phyloP scores from a whole-genome alignment of 92 coral and sea anemone species.

The Epizoanthus ramosus region DNA sequence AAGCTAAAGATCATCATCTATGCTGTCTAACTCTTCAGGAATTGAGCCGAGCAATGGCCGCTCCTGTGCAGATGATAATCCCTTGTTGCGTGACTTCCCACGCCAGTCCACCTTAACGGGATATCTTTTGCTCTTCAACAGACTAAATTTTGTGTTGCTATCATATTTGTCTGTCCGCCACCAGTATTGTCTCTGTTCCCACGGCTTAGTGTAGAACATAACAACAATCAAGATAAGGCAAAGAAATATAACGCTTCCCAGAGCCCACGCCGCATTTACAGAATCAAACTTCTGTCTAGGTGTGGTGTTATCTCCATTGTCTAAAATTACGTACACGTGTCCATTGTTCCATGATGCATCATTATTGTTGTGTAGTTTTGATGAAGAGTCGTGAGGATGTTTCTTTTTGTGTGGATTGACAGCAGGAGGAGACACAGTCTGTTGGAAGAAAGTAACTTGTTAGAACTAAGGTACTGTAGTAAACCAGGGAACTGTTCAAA shows the following conservation, averaged over 20 bases:
- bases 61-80: constrained; percentile 61
- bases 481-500: no score
- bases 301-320: constrained; percentile 46
- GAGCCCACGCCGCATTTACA: constrained; percentile 97
- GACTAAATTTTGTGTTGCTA: constrained; percentile 84
- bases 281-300: constrained; percentile 75
- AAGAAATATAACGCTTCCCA: constrained; percentile 85
- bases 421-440: constrained; percentile 13
- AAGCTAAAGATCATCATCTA: constrained; percentile 61
- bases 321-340: constrained; percentile 61
- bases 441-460: not conserved
- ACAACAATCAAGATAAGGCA: constrained; percentile 74
- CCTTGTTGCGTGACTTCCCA: constrained; percentile 57
- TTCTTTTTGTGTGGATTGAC: constrained; percentile 12
- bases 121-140: constrained; percentile 68
- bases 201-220: constrained; percentile 81
- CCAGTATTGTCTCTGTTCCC: constrained; percentile 91
- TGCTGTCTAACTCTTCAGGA: constrained; percentile 72
- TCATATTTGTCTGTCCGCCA: constrained; percentile 78
- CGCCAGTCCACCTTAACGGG: constrained; percentile 60
- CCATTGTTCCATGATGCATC: constrained; percentile 48
- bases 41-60: constrained; percentile 80
- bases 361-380: constrained; percentile 26
- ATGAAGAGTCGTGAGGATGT: constrained; percentile 27
- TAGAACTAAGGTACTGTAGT: no score